Evolutionary conservation across 2,888 invertebrate species (phyloP), one percentile per base, ranked within the genome.

Genomic region (Smittia aterrima): DNA sequence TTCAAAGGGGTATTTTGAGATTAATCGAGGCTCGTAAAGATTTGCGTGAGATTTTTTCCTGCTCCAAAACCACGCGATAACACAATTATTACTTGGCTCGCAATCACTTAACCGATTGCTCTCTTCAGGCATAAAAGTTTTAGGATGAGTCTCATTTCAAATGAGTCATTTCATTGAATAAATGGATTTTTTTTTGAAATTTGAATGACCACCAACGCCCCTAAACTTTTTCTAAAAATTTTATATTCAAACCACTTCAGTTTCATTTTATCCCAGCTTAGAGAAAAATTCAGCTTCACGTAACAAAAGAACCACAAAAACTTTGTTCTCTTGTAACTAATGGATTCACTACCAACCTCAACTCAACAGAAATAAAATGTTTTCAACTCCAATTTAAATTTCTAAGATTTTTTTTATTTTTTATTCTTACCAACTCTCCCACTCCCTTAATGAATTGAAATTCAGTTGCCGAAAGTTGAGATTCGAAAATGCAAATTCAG

Each of bases 31-130:
- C 38, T 7, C 6, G 38, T 4, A 38, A 38, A 38, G 38, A 38
- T 38, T 7, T 66, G 66, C 66, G 25, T 66, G 66, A 13, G 24
- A 66, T 2, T 27, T 22, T 16, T 62, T 20, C 18, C 16, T 53
- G n/a, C 9, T 3, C 2, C 18, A 11, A 2, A 53, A 53, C 16
- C 66, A 66, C 66, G 66, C 66, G n/a, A 66, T 22, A 25, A 66
- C 27, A 9, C 24, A 66, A 66, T 66, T 62, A 22, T 24, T 62
- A n/a, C 62, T 24, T 62, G 54, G 25, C 62, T 24, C 20, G 22
- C n/a, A 20, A 18, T 54, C 18, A n/a, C 9, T 32, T 32, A 6
- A 32, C 9, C 32, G n/a, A 32, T 32, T 32, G 32, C 32, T 32
- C n/a, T n/a, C n/a, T n/a, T n/a, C n/a, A n/a, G n/a, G n/a, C n/a